Evolutionary conservation across 2,113 vertebrate species (phyloP), one percentile per base, ranked within the genome.

Genomic region (Neotoma lepida): DNA sequence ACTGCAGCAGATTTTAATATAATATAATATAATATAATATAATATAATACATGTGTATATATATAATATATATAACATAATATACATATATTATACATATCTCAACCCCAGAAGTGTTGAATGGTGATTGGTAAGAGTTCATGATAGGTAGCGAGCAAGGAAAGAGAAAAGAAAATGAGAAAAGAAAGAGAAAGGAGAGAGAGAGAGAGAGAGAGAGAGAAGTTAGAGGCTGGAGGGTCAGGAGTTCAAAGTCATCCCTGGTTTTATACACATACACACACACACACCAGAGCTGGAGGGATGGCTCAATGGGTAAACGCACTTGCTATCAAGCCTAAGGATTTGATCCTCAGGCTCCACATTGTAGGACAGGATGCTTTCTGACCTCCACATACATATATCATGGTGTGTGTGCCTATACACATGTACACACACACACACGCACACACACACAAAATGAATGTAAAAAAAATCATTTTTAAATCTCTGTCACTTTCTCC

Each of bases 81-180:
- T 28, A 2, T 73, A 73, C n/a, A n/a, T n/a, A n/a, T n/a, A n/a
- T n/a, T 41, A 41, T 24, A 39, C 41, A 6, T 44, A 61, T 61
- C 22, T 61, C 7, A 8, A 6, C 88, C 66, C 17, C 96, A 94
- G 73, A 96, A 89, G 92, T 95, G 95, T 97, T 97, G 95, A 97
- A 96, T 97, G 96, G 97, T 95, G 96, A 33, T 33, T 66, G 63
- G 28, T 66, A 82, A 90, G 94, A 94, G 51, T 90, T 93, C 91
- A 90, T 81, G 92, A 94, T 89, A 49, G 66, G 7, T 74, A 33
- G 17, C 0, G 51, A n/a, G 41, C 24, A 44, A 91, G 96, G 88
- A 95, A 93, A 96, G 39, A 46, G 33, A 17, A 70, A n/a, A 26
- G 22, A 6, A 54, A 4, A n/a, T n/a, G 10, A 18, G 15, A 39